A percentile compares a stretch with the other conserved stretches of the same genome.
These are phyloP conservation scores for Acrocyrtus sp. DNA, from an alignment of 2,888 invertebrate species.

Conservation along the genomic window DNA sequence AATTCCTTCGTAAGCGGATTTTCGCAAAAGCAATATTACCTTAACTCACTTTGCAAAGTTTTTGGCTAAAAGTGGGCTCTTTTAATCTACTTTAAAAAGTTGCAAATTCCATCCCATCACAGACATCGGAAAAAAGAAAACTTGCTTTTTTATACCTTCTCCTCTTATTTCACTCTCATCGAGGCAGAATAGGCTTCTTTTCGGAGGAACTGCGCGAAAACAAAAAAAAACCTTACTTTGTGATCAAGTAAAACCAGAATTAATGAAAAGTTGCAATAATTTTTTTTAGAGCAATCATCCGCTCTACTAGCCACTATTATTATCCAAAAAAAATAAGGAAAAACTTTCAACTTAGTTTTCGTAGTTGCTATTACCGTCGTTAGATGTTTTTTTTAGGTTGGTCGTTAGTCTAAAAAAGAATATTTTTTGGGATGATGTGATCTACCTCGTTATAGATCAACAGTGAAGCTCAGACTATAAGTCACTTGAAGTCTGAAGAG, in stretches of 20 bases:
- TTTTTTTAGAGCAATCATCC: constrained; percentile 35
- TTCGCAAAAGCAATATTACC: too few relatives aligned
- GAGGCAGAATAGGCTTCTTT: too few relatives aligned
- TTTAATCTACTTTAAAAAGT: too few relatives aligned
- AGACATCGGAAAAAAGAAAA: too few relatives aligned
- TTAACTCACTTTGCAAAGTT: too few relatives aligned
- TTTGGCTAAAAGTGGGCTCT: too few relatives aligned
- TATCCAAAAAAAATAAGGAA: not conserved
- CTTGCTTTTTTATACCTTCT: too few relatives aligned
- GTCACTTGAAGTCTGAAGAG: too few relatives aligned
- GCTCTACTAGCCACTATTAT: constrained; percentile 33
- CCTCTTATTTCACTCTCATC: too few relatives aligned
- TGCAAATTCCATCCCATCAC: too few relatives aligned
- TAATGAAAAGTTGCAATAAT: constrained; percentile 43
- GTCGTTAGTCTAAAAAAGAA: not conserved
- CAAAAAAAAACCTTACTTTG: not conserved
- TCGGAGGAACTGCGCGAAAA: too few relatives aligned
- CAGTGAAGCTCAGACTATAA: not conserved
- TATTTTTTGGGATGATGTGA: not conserved
- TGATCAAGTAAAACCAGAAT: constrained; percentile 6
- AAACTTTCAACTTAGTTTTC: not conserved
- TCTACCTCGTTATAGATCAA: not conserved
- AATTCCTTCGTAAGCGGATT: too few relatives aligned
- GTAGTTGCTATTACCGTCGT: not conserved
- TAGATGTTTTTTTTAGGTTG: not conserved